These are phyloP conservation scores for Tinamus major DNA, from an alignment of 2,797 vertebrate species.

Conservation along the genomic window DNA sequence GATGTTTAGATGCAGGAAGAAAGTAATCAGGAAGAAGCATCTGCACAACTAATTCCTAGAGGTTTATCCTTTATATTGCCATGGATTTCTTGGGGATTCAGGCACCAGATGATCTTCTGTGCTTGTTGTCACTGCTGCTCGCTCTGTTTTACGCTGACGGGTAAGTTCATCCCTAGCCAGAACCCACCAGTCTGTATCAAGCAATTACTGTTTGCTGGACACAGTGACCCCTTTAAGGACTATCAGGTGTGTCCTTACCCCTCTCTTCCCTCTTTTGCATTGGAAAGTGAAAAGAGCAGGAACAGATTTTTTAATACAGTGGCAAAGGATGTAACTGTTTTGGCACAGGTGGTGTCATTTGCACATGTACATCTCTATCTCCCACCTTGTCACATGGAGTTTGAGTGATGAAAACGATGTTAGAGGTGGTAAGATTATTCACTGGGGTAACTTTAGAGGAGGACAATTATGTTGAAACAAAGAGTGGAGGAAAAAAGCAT, in stretches of 20 bases:
- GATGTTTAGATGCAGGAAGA: neutral
- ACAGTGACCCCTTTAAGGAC: neutral
- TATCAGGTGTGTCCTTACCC: neutral
- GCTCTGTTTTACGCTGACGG: neutral
- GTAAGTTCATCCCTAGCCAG: neutral
- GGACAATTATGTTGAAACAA: conserved; percentile 44
- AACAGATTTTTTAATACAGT: neutral
- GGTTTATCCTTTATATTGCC: neutral
- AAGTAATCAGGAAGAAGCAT: neutral
- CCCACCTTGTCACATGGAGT: neutral
- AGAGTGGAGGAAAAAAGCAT: neutral
- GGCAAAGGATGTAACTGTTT: neutral
- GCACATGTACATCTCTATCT: neutral
- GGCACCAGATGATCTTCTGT: neutral
- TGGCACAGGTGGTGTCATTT: neutral
- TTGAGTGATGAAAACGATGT: conserved; percentile 5
- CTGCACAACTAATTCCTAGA: neutral
- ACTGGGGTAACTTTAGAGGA: neutral
- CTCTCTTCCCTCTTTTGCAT: neutral
- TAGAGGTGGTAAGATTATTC: neutral
- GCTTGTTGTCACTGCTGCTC: neutral
- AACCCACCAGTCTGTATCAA: neutral
- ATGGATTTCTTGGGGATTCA: neutral
- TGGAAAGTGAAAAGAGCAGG: neutral
- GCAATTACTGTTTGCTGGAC: conserved; percentile 3